A percentile compares a stretch with the other conserved stretches of the same genome.
These are phyloP conservation scores for Drosophila borealis DNA, from an alignment of 2,888 invertebrate genomes.

Conservation along the genomic window DNA sequence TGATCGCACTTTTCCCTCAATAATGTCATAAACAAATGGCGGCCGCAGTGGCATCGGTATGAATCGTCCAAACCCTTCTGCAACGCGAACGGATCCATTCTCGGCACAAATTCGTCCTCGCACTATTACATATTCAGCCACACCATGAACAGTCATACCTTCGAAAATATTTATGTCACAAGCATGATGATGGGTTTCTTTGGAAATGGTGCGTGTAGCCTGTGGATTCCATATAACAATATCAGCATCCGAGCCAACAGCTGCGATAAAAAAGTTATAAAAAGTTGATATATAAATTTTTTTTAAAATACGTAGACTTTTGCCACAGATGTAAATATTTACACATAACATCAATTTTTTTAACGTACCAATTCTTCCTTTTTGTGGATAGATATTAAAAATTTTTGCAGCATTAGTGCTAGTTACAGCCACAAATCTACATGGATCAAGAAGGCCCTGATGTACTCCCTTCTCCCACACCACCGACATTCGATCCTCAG, in stretches of 20 bases:
- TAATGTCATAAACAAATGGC: constrained; percentile 89
- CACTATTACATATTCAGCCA: constrained; percentile 96
- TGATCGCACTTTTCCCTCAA: constrained; percentile 75
- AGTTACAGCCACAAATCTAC: constrained; percentile 97
- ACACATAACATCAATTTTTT: not conserved
- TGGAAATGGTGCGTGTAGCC: constrained; percentile 93
- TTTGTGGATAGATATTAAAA: constrained; percentile 98
- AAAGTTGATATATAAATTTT: not conserved
- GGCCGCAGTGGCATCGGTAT: constrained; percentile 91
- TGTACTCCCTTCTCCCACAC: constrained; percentile 98
- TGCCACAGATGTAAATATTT: not conserved
- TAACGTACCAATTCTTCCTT: constrained; percentile 92
- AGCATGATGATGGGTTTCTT: constrained; percentile 95
- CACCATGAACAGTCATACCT: constrained; percentile 96
- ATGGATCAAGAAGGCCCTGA: constrained; percentile 95
- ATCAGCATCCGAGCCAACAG: constrained; percentile 97
- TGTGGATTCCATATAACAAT: constrained; percentile 98
- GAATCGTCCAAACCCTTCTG: constrained; percentile 95
- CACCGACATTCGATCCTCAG: constrained; percentile 98
- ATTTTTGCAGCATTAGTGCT: constrained; percentile 98
- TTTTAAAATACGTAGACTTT: not conserved
- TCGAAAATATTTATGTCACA: constrained; percentile 99
- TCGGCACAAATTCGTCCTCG: constrained; percentile 96
- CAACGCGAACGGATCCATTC: constrained; percentile 93
- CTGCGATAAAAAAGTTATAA: constrained; percentile 23